These are phyloP conservation scores for Laupala kohalensis DNA, from an alignment of 1,140 invertebrate species.

Conservation along the genomic window DNA sequence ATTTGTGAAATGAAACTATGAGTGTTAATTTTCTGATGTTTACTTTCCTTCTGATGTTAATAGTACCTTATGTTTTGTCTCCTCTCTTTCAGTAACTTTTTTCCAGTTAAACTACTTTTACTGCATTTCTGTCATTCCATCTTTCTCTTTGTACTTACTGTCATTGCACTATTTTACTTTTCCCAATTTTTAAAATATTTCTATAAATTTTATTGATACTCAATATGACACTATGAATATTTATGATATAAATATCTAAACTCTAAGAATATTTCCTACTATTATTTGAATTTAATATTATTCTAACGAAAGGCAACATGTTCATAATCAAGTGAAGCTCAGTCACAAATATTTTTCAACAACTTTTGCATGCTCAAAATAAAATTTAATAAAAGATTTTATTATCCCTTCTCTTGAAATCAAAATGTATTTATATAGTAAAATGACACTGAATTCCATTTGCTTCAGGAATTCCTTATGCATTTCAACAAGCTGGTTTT, in stretches of 20 bases:
- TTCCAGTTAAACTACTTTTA: too few species aligned
- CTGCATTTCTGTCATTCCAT: too few species aligned
- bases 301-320: too few species aligned
- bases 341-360: not conserved
- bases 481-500: slow-evolving; percentile 67
- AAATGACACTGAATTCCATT: not conserved
- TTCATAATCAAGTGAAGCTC: too few species aligned
- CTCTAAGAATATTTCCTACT: too few species aligned
- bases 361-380: not conserved
- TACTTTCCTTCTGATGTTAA: not conserved
- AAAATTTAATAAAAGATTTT: slow-evolving; percentile 3
- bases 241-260: too few species aligned
- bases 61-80: not conserved
- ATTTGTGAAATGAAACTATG: not conserved
- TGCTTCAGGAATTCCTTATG: slow-evolving; percentile 60
- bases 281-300: too few species aligned
- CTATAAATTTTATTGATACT: too few species aligned
- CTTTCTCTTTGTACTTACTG: too few species aligned
- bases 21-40: not conserved
- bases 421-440: not conserved
- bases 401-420: not conserved
- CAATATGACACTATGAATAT: too few species aligned
- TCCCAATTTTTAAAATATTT: too few species aligned
- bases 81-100: not conserved
- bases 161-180: too few species aligned